phyloP scores from a whole-genome alignment of 2,888 invertebrate species.

The Thumatha senex region DNA sequence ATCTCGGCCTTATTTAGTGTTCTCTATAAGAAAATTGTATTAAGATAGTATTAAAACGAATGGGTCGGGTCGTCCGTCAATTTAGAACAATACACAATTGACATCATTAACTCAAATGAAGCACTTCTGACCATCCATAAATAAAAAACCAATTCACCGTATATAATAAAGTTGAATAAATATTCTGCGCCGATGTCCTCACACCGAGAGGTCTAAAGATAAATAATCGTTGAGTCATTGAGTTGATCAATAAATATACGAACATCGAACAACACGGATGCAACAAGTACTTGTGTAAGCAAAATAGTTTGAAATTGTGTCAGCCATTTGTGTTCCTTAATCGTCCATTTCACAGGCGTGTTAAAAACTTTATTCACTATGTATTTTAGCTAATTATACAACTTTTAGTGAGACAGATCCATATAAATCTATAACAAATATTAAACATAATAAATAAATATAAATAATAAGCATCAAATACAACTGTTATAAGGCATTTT shows the following conservation, averaged over 20 bases:
- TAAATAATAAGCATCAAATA: too few relatives aligned
- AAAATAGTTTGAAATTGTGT: neutral
- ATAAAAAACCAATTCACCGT: neutral
- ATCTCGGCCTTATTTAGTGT: neutral
- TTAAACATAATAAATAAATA: too few relatives aligned
- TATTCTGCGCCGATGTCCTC: neutral
- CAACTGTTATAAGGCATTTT: too few relatives aligned
- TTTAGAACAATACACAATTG: too few relatives aligned
- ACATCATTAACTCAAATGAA: neutral
- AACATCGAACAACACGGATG: neutral
- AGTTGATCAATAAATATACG: neutral
- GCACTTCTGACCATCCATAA: neutral
- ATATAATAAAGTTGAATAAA: neutral
- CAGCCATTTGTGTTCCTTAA: neutral
- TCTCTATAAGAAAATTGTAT: neutral
- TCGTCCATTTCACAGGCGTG: neutral
- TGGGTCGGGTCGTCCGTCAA: too few relatives aligned
- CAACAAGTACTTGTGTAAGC: constrained; percentile 2
- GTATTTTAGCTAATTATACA: neutral
- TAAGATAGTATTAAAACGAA: neutral
- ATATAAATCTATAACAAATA: too few relatives aligned
- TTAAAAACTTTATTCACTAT: neutral
- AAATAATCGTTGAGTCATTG: neutral
- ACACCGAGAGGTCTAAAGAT: neutral
- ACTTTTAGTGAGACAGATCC: too few relatives aligned